Conservation (phyloP, 2,113 vertebrate genomes). For the Cettia cetti region DNA sequence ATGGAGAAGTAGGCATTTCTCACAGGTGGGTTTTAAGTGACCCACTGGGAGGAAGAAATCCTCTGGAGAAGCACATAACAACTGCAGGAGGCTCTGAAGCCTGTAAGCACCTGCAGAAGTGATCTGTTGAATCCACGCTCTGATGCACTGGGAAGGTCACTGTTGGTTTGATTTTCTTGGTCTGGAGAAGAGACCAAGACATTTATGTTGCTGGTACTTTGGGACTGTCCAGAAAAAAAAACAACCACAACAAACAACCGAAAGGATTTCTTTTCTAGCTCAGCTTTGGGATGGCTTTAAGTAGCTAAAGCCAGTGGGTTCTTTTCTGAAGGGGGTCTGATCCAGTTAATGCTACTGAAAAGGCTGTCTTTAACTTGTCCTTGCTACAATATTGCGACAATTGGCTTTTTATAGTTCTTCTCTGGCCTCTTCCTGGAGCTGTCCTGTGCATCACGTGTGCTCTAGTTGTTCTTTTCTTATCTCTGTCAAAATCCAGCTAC, state of each 20-base stretch:
- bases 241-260: accelerated
- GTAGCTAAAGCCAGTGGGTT: not conserved
- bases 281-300: not conserved
- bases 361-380: not conserved
- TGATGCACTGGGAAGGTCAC: not conserved
- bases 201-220: not conserved
- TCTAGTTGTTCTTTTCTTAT: not conserved
- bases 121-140: accelerated
- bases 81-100: not conserved
- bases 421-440: not conserved
- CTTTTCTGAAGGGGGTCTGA: not conserved
- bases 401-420: not conserved
- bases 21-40: not conserved
- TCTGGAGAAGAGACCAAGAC: not conserved
- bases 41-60: not conserved
- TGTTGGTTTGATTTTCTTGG: not conserved
- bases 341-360: not conserved
- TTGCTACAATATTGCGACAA: not conserved
- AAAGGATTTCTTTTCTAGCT: not conserved
- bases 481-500: not conserved
- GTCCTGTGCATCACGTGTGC: not conserved
- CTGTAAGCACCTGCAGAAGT: not conserved
- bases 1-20: not conserved
- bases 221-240: not conserved
- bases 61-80: not conserved